These are phyloP conservation scores for Todus mexicanus DNA, from an alignment of 2,797 vertebrate species.

Conservation along the genomic window DNA sequence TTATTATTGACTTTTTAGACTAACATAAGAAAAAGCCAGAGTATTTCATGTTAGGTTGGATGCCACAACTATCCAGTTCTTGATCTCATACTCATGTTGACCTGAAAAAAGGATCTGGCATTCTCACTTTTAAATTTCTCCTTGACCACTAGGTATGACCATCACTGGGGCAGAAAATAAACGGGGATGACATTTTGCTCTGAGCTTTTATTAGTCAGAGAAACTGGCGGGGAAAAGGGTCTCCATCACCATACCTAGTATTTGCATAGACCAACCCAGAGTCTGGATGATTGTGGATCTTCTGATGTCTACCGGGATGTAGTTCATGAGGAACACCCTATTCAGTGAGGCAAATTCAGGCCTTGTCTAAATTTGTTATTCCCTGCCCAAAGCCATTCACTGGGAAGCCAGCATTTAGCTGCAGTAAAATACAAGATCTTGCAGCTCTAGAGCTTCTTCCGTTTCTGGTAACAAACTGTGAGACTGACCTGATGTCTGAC, in stretches of 20 bases:
- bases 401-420: not conserved
- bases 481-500: not conserved
- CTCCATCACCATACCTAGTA: not conserved
- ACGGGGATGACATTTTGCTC: not conserved
- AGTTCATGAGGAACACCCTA: not conserved
- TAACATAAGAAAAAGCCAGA: not conserved
- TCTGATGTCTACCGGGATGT: not conserved
- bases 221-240: not conserved
- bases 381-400: not conserved
- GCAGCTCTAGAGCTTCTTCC: not conserved
- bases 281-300: not conserved
- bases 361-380: not conserved
- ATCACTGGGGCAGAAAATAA: not conserved
- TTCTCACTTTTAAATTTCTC: not conserved
- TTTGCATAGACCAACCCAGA: not conserved
- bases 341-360: not conserved
- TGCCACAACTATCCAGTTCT: not conserved
- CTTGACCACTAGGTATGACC: not conserved
- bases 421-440: not conserved
- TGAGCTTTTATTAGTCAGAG: not conserved
- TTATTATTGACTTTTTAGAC: not conserved
- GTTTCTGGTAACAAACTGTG: not conserved
- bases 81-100: not conserved
- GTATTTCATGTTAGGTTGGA: not conserved
- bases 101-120: not conserved